Percentiles rank a stretch among this genome's conserved stretches.
phyloP scores from a whole-genome alignment of 2,888 invertebrate genomes.

The Rhingia campestris region DNA sequence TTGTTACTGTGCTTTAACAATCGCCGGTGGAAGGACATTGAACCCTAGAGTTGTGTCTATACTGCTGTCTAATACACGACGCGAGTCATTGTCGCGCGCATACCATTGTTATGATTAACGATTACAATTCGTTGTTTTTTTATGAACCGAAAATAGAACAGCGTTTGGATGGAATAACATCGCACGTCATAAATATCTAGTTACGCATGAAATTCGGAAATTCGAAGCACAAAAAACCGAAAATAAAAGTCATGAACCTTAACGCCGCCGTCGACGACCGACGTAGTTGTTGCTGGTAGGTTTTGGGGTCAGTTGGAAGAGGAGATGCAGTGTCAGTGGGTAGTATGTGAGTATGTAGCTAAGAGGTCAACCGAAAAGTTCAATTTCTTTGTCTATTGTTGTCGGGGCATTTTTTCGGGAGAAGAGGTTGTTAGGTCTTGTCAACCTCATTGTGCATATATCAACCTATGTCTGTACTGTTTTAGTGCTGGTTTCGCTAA shows the following conservation, averaged over 20 bases:
- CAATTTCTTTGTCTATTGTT: slow-evolving; percentile 10
- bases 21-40: slow-evolving; percentile 45
- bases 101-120: slow-evolving; percentile 70
- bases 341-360: neutral
- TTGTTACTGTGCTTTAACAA: slow-evolving; percentile 43
- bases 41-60: slow-evolving; percentile 27
- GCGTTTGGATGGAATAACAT: slow-evolving; percentile 41
- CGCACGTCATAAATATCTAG: slow-evolving; percentile 54
- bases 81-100: slow-evolving; percentile 42
- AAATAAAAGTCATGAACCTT: slow-evolving; percentile 35
- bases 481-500: slow-evolving; percentile 22
- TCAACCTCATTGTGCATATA: slow-evolving; percentile 14
- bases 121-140: slow-evolving; percentile 45
- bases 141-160: slow-evolving; percentile 63
- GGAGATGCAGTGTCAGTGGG: slow-evolving; percentile 3
- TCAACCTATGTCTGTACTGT: slow-evolving; percentile 16
- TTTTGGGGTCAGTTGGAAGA: slow-evolving; percentile 14
- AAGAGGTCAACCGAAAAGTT: slow-evolving; percentile 1
- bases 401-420: neutral
- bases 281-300: too few relatives aligned
- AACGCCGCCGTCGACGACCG: too few relatives aligned
- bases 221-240: slow-evolving; percentile 8
- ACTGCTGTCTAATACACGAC: slow-evolving; percentile 17
- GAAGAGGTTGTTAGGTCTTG: neutral
- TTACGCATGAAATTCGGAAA: slow-evolving; percentile 64